Percentiles rank a stretch among this genome's conserved stretches.
Conservation (phyloP, 2,888 invertebrate genomes). For the Sphinx pinastri region DNA sequence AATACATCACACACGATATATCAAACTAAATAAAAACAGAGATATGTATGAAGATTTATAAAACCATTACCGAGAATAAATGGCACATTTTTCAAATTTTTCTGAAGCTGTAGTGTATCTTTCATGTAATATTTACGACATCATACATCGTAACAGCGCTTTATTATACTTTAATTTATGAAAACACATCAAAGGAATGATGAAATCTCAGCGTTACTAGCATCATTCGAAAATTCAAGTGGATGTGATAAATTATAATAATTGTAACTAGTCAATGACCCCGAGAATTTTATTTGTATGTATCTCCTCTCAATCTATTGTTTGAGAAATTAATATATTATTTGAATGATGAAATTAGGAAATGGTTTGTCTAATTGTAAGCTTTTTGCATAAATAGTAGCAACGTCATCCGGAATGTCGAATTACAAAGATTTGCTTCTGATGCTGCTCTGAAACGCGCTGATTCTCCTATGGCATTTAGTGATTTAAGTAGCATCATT, state of each 20-base stretch:
- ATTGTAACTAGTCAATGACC: background rate
- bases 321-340: too few relatives aligned
- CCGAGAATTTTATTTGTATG: background rate
- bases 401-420: too few relatives aligned
- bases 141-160: background rate
- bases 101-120: conserved; percentile 14
- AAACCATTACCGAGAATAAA: background rate
- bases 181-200: background rate
- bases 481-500: too few relatives aligned
- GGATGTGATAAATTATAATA: background rate
- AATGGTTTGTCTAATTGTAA: too few relatives aligned
- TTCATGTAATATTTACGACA: conserved; percentile 13
- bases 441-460: too few relatives aligned
- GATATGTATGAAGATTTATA: conserved; percentile 10
- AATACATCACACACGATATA: background rate
- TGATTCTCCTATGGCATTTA: too few relatives aligned
- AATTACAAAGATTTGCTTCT: too few relatives aligned
- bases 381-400: too few relatives aligned
- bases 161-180: background rate
- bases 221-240: background rate
- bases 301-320: too few relatives aligned
- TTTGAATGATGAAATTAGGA: too few relatives aligned
- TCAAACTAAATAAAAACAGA: background rate
- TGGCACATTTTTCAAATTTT: conserved; percentile 10
- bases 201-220: background rate